phyloP scores from a whole-genome alignment of 2,888 invertebrate species.

The Thecophora atra region DNA sequence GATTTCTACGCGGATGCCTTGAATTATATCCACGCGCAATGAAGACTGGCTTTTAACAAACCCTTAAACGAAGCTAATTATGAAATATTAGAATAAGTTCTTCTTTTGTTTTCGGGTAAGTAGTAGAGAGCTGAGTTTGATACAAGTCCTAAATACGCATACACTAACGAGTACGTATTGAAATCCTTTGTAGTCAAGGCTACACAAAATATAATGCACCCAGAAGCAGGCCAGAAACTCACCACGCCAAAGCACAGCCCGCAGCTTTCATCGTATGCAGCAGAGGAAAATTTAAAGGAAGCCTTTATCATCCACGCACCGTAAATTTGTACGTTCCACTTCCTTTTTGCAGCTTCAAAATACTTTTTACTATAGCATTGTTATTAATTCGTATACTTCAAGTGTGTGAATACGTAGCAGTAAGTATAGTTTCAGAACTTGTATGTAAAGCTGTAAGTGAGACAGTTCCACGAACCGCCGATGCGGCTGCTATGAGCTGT shows the following conservation, averaged over 20 bases:
- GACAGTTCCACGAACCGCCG: neutral
- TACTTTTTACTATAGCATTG: conserved; percentile 6
- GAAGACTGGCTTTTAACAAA: too few relatives aligned
- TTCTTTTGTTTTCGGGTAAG: too few relatives aligned
- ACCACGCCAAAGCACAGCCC: neutral
- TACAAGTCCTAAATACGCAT: too few relatives aligned
- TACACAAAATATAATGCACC: neutral
- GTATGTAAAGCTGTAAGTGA: neutral
- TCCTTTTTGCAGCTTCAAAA: neutral
- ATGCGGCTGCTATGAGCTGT: neutral
- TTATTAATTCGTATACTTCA: conserved; percentile 17
- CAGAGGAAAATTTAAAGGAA: neutral
- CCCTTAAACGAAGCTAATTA: too few relatives aligned
- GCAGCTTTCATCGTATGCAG: neutral
- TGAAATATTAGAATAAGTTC: too few relatives aligned
- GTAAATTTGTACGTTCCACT: neutral
- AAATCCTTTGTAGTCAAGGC: neutral
- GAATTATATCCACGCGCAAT: too few relatives aligned
- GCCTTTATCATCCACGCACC: neutral
- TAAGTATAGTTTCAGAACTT: neutral
- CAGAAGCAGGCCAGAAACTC: neutral
- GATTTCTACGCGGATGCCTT: too few relatives aligned
- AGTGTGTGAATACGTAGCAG: neutral
- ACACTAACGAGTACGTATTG: neutral
- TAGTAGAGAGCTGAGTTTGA: too few relatives aligned